These are phyloP conservation scores for Beris morrisii DNA, from an alignment of 2,888 invertebrate genomes.

Conservation along the genomic window DNA sequence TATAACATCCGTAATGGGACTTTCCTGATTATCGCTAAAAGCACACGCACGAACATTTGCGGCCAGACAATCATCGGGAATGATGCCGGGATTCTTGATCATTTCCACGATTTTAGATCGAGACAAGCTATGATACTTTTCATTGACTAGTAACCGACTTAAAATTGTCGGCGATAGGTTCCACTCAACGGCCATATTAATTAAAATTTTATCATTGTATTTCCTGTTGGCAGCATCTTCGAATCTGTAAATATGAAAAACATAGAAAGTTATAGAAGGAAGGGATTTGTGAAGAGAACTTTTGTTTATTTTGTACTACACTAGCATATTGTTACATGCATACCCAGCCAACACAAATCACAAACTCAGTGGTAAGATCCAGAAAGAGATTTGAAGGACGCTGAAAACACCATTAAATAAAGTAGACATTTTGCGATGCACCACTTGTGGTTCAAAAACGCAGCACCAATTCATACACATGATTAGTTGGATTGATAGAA, in stretches of 20 bases:
- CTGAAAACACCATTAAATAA: no score
- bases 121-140: constrained; percentile 46
- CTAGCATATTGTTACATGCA: no score
- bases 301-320: no score
- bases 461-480: no score
- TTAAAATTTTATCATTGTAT: constrained; percentile 42
- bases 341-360: no score
- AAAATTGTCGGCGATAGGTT: constrained; percentile 48
- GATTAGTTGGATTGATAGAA: no score
- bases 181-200: constrained; percentile 47
- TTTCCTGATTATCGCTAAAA: constrained; percentile 82
- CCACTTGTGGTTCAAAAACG: no score
- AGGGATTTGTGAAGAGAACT: no score
- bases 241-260: constrained; percentile 6
- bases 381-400: no score
- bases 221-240: constrained; percentile 16
- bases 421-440: no score
- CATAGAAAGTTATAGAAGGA: neutral
- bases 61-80: constrained; percentile 48
- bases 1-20: constrained; percentile 76
- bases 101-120: constrained; percentile 47
- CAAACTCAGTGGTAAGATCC: no score
- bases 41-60: constrained; percentile 64
- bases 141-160: constrained; percentile 48
- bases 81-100: constrained; percentile 50